Percentiles rank a stretch among this genome's conserved stretches.
Conservation (phyloP, 2,888 invertebrate genomes). For the Hipparchia sbordonii region DNA sequence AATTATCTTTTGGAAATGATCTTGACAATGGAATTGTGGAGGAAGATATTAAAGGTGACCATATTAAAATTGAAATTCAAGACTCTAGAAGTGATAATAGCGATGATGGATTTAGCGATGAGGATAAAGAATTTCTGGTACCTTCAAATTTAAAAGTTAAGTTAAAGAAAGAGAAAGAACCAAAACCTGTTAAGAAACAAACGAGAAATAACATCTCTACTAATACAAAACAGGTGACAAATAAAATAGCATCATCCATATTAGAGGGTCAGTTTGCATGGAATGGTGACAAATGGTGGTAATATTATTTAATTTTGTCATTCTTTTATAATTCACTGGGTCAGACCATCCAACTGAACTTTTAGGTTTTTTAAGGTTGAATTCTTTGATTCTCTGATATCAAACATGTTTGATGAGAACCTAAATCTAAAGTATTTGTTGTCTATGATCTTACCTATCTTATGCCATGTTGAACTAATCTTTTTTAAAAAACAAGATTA, state of each 20-base stretch:
- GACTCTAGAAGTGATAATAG: slow-evolving; percentile 39
- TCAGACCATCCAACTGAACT: neutral
- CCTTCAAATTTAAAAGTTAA: slow-evolving; percentile 24
- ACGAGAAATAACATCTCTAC: slow-evolving; percentile 40
- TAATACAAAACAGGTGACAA: slow-evolving; percentile 44
- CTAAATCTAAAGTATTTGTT: no score
- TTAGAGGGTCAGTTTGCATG: slow-evolving; percentile 71
- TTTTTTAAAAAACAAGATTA: no score
- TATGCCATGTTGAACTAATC: no score
- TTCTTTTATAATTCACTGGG: neutral
- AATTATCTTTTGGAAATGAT: slow-evolving; percentile 36
- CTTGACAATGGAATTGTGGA: slow-evolving; percentile 36
- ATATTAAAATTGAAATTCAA: slow-evolving; percentile 51
- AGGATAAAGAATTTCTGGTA: slow-evolving; percentile 28
- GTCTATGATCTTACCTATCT: no score
- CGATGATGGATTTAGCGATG: slow-evolving; percentile 31
- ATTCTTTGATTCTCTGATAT: no score
- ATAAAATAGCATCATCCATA: slow-evolving; percentile 66
- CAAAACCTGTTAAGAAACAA: slow-evolving; percentile 31
- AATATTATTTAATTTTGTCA: slow-evolving; percentile 48
- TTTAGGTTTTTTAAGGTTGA: no score
- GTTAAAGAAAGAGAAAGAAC: slow-evolving; percentile 39
- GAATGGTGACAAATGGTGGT: slow-evolving; percentile 75
- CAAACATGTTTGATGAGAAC: no score
- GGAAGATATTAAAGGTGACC: slow-evolving; percentile 48